Percentiles rank a stretch among this genome's conserved stretches.
These are phyloP conservation scores for Turnix velox DNA, from an alignment of 2,113 vertebrate species.

Conservation along the genomic window DNA sequence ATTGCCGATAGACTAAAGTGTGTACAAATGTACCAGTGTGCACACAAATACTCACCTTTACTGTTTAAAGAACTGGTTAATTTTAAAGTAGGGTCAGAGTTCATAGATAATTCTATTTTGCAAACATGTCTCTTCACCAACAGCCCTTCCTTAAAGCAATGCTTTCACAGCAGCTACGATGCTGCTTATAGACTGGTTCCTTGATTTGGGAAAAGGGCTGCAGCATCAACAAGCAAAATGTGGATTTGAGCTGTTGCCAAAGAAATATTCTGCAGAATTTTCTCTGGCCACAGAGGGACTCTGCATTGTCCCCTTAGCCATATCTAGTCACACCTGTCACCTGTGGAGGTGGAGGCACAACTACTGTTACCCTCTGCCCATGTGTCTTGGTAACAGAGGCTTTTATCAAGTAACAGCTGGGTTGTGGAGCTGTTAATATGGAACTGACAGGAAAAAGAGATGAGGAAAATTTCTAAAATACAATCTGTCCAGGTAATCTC, in stretches of 20 bases:
- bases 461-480: not conserved
- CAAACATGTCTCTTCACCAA: not conserved
- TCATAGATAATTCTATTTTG: not conserved
- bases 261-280: not conserved
- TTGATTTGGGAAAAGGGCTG: not conserved
- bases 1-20: fast-evolving
- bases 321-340: not conserved
- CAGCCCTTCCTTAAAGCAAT: not conserved
- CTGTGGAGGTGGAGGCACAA: not conserved
- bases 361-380: not conserved
- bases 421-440: not conserved
- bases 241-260: not conserved
- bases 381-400: not conserved
- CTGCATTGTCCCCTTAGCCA: not conserved
- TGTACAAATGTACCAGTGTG: not conserved
- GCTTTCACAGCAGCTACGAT: not conserved
- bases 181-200: not conserved
- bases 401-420: not conserved
- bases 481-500: not conserved
- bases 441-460: not conserved
- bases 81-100: not conserved
- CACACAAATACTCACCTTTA: not conserved
- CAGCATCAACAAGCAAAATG: not conserved
- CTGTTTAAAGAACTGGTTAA: not conserved
- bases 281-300: not conserved